Evolutionary conservation across 1,140 invertebrate species (phyloP), one percentile per base, ranked within the genome.

Genomic region (Hyposmocoma kahamanoa): DNA sequence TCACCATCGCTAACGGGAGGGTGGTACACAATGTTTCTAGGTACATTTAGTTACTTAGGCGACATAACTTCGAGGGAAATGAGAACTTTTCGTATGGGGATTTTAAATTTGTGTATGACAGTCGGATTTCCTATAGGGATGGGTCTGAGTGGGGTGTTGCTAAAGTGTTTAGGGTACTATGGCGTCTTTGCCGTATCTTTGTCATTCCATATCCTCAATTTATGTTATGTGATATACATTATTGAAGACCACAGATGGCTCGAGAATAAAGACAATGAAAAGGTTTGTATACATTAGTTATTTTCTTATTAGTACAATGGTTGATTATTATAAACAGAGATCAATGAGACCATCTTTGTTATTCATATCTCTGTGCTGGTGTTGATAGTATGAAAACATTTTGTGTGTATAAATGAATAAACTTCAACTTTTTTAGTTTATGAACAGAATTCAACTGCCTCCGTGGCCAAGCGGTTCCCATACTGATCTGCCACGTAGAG

Each of bases 1-100:
- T 94, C 32, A 90, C 92, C 92, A 0, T 90, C 92, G 0, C 59
- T 97, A 0, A 92, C 93, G 1, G 94, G 94, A 1, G 94, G 95
- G 2, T 95, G 93, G 91, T 93, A 95, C 60, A 94, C 93, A 20
- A 92, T 96, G 90, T 91, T 96, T 53, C 94, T 97, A 88, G 93
- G 93, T 1, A 90, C 93, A 10, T 97, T 95, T 73, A 96, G 95
- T 67, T 97, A 96, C 67, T 91, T 97, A 28, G 93, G 91, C 1
- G 95, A 97, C 67, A 91, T 96, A 13, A 96, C 95, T 0, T 91
- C 91, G 1, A 89, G 92, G 42, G 91, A 94, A 62, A 92, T 90
- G 19, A 90, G 95, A 51, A 97, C 95, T 0, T 87, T 94, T 9
- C 82, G 95, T 42, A 92, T 97, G 51, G 94, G 94, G 1, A 91